phyloP scores from a whole-genome alignment of 2,888 invertebrate species.

The Cataglyphis albicans region DNA sequence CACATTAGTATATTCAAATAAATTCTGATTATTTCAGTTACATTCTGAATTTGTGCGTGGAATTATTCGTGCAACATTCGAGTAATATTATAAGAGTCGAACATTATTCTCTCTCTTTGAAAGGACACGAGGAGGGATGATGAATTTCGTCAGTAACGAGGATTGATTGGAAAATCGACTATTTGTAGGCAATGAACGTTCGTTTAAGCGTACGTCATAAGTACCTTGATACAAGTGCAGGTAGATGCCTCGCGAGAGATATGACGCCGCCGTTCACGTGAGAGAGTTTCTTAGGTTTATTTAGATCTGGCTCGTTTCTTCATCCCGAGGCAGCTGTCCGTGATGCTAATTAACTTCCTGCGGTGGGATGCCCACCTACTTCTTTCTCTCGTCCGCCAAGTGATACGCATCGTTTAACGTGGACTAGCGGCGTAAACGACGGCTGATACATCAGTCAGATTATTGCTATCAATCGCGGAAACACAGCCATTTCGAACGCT shows the following conservation, averaged over 20 bases:
- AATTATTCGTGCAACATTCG: background rate
- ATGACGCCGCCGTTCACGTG: slow-evolving; percentile 45
- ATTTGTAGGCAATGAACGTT: slow-evolving; percentile 29
- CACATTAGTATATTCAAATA: background rate
- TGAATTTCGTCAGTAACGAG: slow-evolving; percentile 28
- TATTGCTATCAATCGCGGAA: slow-evolving; percentile 45
- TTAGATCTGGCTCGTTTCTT: slow-evolving; percentile 57
- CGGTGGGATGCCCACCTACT: slow-evolving; percentile 63
- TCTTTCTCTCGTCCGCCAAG: slow-evolving; percentile 68
- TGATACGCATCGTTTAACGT: slow-evolving; percentile 73
- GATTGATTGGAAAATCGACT: slow-evolving; percentile 35
- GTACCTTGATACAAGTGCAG: slow-evolving; percentile 46
- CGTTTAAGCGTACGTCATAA: slow-evolving; percentile 41
- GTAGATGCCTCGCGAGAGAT: slow-evolving; percentile 65
- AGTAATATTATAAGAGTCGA: background rate
- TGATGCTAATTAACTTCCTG: slow-evolving; percentile 79
- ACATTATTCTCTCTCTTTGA: background rate
- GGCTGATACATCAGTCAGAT: slow-evolving; percentile 41
- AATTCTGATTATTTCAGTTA: background rate
- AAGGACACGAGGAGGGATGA: background rate
- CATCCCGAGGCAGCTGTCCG: slow-evolving; percentile 58
- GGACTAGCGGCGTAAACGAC: slow-evolving; percentile 39
- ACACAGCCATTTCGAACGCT: slow-evolving; percentile 4
- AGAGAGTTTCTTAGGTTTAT: slow-evolving; percentile 43
- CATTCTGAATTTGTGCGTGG: background rate